These are phyloP conservation scores for Panorpa germanica DNA, from an alignment of 2,888 invertebrate species.

Conservation along the genomic window DNA sequence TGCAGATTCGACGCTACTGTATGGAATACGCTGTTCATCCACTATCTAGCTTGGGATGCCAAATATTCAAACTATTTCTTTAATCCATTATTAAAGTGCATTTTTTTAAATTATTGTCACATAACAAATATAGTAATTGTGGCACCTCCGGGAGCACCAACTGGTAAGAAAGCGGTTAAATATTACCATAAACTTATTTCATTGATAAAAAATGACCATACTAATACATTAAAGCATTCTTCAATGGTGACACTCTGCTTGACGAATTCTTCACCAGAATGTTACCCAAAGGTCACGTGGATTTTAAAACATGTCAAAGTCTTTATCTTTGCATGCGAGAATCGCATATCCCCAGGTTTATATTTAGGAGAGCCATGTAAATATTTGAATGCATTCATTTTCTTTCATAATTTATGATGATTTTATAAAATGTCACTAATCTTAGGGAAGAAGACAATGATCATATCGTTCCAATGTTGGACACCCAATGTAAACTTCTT, in stretches of 20 bases:
- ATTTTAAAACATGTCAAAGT: neutral
- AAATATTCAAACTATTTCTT: constrained; percentile 6
- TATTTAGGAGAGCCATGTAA: neutral
- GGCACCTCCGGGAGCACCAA: constrained; percentile 7
- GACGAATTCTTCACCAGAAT: too few species aligned
- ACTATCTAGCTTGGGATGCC: constrained; percentile 33
- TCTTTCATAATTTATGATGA: neutral
- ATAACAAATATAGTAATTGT: constrained; percentile 10
- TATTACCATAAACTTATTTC: too few species aligned
- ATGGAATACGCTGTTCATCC: constrained; percentile 38
- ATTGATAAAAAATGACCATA: too few species aligned
- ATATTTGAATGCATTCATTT: neutral
- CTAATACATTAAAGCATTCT: too few species aligned
- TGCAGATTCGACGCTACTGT: constrained; percentile 27
- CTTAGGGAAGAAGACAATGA: constrained; percentile 57
- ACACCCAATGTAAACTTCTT: constrained; percentile 27
- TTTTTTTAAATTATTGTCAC: constrained; percentile 6
- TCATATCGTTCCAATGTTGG: constrained; percentile 40
- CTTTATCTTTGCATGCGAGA: neutral
- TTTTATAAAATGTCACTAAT: constrained; percentile 8
- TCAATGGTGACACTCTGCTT: too few species aligned
- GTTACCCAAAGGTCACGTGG: too few species aligned
- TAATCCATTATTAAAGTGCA: constrained; percentile 1
- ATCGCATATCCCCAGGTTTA: neutral
- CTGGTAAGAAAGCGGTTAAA: too few species aligned